Base-by-base conservation (phyloP, 2,113 vertebrate genomes). In the Heloderma charlesbogerti region DNA sequence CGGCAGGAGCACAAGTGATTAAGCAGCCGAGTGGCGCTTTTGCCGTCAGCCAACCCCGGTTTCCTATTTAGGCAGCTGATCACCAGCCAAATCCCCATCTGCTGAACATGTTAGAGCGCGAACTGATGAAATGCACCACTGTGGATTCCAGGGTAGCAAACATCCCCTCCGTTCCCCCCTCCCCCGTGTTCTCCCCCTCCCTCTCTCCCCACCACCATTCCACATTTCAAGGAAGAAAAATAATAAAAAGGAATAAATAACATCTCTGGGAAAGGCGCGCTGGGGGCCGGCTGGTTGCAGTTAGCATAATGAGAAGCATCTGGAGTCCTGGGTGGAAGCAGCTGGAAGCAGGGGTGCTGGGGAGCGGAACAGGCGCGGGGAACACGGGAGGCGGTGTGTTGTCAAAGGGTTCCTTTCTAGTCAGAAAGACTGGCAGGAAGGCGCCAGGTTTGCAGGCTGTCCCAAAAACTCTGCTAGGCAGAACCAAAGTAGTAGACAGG, bases 241-340 rank as follows among this genome's bases (percentile, higher is more conserved):
- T 0, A 71, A 81, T 63, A 78, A 89, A 34, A 66, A 87, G 20
- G 92, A 94, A 81, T 83, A 86, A 92, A 94, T 3, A 94, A 89
- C 80, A 25, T 29, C 89, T 60, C 95, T 95, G 94, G 96, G 96
- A 94, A 94, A 80, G 89, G 91, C 60, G 84, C 3, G 92, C 88
- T 40, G 87, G 94, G 72, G 91, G 45, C 95, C 66, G 91, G 94
- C 96, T 95, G 96, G 93, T 88, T 54, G 57, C 94, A 86, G 91
- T 95, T 78, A 92, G 89, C 40, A 7, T 92, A 95, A 96, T 90
- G 92, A 88, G 91, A 94, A 97, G 96, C 97, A 97, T 96, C 97
- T 97, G 97, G 96, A 92, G 72, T 80, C 63, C 12, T 7, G 0
- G 86, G 92, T 96, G 95, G 92, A 94, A 96, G 95, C 96, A 97